phyloP scores from a whole-genome alignment of 2,797 vertebrate genomes.

The Phataginus tricuspis region DNA sequence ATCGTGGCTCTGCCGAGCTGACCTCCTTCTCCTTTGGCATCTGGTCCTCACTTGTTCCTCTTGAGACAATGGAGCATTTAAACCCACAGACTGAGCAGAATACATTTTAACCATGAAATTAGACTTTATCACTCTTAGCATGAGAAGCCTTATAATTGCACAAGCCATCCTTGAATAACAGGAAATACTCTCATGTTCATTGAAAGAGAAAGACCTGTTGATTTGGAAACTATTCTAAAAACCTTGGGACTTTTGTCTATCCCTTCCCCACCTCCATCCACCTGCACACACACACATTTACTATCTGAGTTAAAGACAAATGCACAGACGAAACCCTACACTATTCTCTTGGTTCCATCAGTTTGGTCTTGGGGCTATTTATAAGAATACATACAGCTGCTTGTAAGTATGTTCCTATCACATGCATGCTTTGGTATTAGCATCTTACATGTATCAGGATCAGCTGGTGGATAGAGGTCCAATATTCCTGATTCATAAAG shows the following conservation, averaged over 20 bases:
- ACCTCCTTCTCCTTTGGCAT: neutral
- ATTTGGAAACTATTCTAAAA: conserved; percentile 50
- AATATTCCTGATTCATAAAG: neutral
- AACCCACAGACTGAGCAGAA: conserved; percentile 23
- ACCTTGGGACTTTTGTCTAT: neutral
- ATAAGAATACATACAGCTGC: neutral
- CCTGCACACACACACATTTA: neutral
- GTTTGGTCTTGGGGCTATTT: neutral
- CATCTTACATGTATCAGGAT: neutral
- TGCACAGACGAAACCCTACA: neutral
- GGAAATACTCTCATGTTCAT: conserved; percentile 48
- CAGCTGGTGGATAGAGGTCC: neutral
- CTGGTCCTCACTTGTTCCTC: neutral
- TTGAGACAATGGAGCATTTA: conserved; percentile 31
- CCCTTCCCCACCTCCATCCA: too few relatives aligned
- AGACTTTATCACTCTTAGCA: conserved; percentile 58
- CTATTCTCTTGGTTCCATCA: neutral
- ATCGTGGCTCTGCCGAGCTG: neutral
- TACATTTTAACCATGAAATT: neutral
- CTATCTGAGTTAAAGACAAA: conserved; percentile 16
- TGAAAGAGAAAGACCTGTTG: conserved; percentile 55
- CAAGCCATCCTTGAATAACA: conserved; percentile 34
- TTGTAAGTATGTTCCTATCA: neutral
- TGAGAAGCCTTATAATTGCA: neutral
- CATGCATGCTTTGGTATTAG: neutral